Percentiles rank a stretch among this genome's conserved stretches.
Evolutionary conservation across 53 echinoderm and acorn worm species (phyloP).

Genomic region (Luidia sarsii): DNA sequence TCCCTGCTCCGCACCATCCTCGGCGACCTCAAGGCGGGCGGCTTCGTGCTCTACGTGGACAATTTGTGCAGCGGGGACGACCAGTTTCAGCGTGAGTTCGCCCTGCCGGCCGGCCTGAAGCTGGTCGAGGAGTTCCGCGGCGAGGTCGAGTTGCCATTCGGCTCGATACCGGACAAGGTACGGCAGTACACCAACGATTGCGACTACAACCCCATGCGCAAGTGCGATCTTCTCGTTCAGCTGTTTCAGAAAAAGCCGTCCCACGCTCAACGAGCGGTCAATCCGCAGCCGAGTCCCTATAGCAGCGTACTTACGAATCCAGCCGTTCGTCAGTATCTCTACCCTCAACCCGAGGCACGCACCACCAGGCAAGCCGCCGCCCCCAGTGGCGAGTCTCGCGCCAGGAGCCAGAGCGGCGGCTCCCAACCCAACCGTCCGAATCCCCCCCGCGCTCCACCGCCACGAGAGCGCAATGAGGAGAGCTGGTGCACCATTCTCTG

Average conservation of each 20-base stretch:
- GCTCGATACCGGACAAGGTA: neutral
- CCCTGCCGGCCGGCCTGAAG: neutral
- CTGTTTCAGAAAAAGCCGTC: conserved; percentile 7
- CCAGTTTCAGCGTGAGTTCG: conserved; percentile 4
- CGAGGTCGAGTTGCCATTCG: neutral
- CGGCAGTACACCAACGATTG: neutral
- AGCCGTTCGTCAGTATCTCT: no score
- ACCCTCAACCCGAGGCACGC: neutral
- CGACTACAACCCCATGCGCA: conserved; percentile 9
- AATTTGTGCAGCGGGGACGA: neutral
- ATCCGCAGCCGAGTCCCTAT: neutral
- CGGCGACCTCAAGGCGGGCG: neutral
- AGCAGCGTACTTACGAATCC: neutral
- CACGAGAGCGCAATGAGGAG: no score
- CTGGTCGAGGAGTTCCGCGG: neutral
- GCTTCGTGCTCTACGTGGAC: conserved; percentile 29
- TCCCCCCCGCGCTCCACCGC: no score
- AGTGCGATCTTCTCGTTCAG: conserved; percentile 23
- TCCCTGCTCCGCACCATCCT: neutral
- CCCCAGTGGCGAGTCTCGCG: neutral
- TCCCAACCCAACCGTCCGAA: neutral
- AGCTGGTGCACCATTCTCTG: no score
- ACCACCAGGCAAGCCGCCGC: neutral
- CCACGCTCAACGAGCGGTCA: neutral
- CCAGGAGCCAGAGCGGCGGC: neutral